Evolutionary conservation across 2,113 vertebrate species (phyloP).

Genomic region (Labrus mixtus): DNA sequence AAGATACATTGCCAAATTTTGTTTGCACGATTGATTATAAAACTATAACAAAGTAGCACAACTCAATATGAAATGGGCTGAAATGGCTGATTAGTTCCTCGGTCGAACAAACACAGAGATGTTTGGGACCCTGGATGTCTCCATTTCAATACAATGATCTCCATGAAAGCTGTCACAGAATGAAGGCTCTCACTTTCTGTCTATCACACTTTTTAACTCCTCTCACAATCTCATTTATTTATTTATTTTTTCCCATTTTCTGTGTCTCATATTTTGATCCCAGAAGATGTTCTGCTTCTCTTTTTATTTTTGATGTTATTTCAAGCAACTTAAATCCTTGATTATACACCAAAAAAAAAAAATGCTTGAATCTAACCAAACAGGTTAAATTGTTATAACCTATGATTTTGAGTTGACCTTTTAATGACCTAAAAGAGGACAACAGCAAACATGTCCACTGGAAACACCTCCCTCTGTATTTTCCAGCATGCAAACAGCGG

Average conservation of each 20-base stretch:
- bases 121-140: slow-evolving; percentile 29
- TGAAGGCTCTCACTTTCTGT: not conserved
- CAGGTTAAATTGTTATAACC: not conserved
- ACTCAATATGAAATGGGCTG: not conserved
- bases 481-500: no score
- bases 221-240: no score
- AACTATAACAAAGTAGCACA: no score
- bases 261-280: not conserved
- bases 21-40: no score
- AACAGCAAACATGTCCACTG: not conserved
- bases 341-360: no score
- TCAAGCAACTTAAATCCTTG: not conserved
- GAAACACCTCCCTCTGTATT: not conserved
- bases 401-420: not conserved
- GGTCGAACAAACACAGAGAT: slow-evolving; percentile 22
- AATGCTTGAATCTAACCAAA: not conserved
- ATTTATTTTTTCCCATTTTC: not conserved
- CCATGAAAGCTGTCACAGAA: not conserved
- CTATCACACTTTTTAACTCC: not conserved
- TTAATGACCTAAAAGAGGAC: not conserved
- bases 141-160: slow-evolving; percentile 35
- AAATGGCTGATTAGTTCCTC: slow-evolving; percentile 11
- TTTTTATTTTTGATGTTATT: not conserved
- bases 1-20: no score
- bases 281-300: not conserved